Conservation (phyloP, 2,888 invertebrate species). For the Microchrysa polita region DNA sequence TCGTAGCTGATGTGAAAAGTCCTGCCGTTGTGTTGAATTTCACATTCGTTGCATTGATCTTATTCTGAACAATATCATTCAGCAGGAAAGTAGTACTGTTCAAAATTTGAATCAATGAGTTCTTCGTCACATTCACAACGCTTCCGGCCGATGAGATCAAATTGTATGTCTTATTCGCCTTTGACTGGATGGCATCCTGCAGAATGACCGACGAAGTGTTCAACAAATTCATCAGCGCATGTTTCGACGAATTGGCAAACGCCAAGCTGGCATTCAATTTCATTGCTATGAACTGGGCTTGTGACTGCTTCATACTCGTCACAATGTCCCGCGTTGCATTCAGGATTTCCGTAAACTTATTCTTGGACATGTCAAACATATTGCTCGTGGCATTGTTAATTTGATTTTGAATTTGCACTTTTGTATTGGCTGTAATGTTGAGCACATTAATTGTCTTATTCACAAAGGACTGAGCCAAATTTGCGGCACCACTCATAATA, state of each 20-base stretch:
- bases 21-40: constrained; percentile 34
- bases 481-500: constrained; percentile 13
- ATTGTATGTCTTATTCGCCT: constrained; percentile 27
- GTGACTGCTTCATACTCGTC: constrained; percentile 19
- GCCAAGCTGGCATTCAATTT: constrained; percentile 40
- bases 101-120: neutral
- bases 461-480: constrained; percentile 27
- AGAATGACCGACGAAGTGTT: constrained; percentile 29
- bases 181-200: constrained; percentile 14
- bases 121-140: constrained; percentile 31
- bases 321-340: constrained; percentile 36
- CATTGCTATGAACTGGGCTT: constrained; percentile 37
- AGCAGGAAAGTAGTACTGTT: constrained; percentile 27
- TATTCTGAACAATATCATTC: constrained; percentile 24
- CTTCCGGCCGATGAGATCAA: constrained; percentile 19
- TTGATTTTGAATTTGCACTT: constrained; percentile 26
- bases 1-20: constrained; percentile 28
- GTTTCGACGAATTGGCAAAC: constrained; percentile 33
- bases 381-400: constrained; percentile 12
- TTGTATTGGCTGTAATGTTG: constrained; percentile 17
- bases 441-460: constrained; percentile 31
- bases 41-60: constrained; percentile 23
- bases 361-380: constrained; percentile 27
- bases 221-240: constrained; percentile 15
- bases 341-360: constrained; percentile 14